A percentile compares a stretch with the other conserved stretches of the same genome.
Evolutionary conservation across 2,113 vertebrate species (phyloP).

Genomic region (Rhinoderma darwinii): DNA sequence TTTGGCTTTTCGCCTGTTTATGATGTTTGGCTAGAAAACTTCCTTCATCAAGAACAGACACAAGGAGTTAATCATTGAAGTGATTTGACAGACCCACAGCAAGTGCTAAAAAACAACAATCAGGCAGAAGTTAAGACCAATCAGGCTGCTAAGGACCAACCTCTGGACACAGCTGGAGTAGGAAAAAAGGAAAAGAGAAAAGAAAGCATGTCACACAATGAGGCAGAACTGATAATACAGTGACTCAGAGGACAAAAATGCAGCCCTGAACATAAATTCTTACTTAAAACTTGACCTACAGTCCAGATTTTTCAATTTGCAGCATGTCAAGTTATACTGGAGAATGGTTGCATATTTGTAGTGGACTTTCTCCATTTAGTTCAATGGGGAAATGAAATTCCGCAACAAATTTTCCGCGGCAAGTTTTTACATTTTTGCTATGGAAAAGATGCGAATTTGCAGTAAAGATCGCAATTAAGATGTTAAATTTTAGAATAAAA

Average conservation of each 20-base stretch:
- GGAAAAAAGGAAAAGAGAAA: constrained; percentile 54
- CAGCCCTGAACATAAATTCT: constrained; percentile 53
- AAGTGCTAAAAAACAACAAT: background rate
- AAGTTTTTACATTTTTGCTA: too few species aligned
- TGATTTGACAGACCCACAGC: constrained; percentile 35
- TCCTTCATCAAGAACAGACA: constrained; percentile 7
- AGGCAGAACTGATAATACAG: constrained; percentile 38
- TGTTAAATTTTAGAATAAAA: too few species aligned
- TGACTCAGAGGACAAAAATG: constrained; percentile 12
- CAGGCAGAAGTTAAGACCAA: constrained; percentile 29
- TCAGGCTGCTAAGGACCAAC: constrained; percentile 68
- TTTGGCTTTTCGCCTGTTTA: background rate
- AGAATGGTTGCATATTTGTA: too few species aligned
- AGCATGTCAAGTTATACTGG: too few species aligned
- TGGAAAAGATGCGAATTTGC: too few species aligned
- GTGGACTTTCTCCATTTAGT: too few species aligned
- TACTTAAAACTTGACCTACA: too few species aligned
- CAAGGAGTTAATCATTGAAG: background rate
- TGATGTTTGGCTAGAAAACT: background rate
- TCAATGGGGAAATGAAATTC: too few species aligned
- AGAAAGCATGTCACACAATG: background rate
- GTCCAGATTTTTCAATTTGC: too few species aligned
- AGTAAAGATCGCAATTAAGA: too few species aligned
- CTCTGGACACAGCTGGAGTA: constrained; percentile 68
- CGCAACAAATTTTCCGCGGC: too few species aligned